Evolutionary conservation across 2,113 vertebrate species (phyloP), one percentile per base, ranked within the genome.

Genomic region (Nothoprocta pentlandii): DNA sequence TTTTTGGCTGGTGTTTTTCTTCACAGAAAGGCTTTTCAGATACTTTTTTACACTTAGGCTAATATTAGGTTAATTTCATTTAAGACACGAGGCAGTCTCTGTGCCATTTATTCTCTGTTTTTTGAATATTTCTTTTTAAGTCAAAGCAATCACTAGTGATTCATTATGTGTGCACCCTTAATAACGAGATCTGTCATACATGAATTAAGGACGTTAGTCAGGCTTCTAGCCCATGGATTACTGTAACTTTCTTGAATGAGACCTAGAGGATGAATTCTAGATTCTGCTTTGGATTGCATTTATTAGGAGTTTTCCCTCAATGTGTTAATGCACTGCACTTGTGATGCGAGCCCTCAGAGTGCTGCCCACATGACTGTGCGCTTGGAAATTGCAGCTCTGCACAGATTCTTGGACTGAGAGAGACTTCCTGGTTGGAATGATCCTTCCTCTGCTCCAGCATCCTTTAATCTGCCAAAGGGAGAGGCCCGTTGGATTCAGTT

Each of bases 151-250:
- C 77, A 77, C 62, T 3, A 16, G 61, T 90, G 91, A 90, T 92
- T 94, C 87, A 96, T 85, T 95, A 54, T 93, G 41, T 90, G 58
- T 93, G 34, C 47, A 61, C 47, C 41, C 39, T 90, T 81, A 91
- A 42, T 93, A 87, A 93, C 86, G 68, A n/a, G 89, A 86, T 22
- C 82, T 86, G 83, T 90, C 69, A 64, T 74, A 68, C 2, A 5
- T 56, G 68, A 86, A 93, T 91, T 95, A 91, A 74, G 82, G 90
- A 94, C 79, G 78, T 95, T 92, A 90, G 36, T 93, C 92, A 94
- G 75, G 87, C 80, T 82, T 93, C 88, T 81, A 82, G 77, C 85
- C 56, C 3, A 2, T 53, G 71, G 58, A 76, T 88, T 85, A 68
- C 58, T 73, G 44, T 42, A 85, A 19, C 11, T 79, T 94, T 85